phyloP scores from a whole-genome alignment of 2,113 vertebrate species.

The Coregonus clupeaformis region DNA sequence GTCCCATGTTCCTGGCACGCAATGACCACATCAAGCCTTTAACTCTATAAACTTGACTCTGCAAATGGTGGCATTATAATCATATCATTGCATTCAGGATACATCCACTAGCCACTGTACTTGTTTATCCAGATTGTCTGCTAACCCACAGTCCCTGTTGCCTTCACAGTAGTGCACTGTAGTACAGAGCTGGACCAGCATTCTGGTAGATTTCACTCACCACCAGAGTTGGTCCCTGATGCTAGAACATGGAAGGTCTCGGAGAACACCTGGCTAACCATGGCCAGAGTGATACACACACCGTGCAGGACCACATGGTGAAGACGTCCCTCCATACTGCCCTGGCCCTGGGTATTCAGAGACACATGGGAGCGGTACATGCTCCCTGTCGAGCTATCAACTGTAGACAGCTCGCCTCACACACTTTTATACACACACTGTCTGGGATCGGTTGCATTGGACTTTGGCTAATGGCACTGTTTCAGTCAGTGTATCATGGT shows the following conservation, averaged over 20 bases:
- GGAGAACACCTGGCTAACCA: not conserved
- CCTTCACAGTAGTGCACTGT: not conserved
- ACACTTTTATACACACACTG: too few relatives aligned
- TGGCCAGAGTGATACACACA: constrained; percentile 34
- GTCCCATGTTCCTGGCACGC: too few relatives aligned
- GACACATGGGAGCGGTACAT: not conserved
- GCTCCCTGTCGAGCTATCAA: not conserved
- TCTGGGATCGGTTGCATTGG: too few relatives aligned
- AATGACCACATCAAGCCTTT: too few relatives aligned
- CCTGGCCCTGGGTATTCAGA: not conserved
- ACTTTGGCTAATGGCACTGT: too few relatives aligned
- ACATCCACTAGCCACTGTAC: too few relatives aligned
- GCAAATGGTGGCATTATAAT: too few relatives aligned
- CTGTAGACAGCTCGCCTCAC: too few relatives aligned
- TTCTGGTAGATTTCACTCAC: constrained; percentile 36
- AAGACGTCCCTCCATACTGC: not conserved
- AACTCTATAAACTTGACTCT: too few relatives aligned
- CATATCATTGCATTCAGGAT: too few relatives aligned
- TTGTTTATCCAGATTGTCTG: too few relatives aligned
- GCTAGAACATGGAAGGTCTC: constrained; percentile 9
- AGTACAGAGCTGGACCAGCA: not conserved
- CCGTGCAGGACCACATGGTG: constrained; percentile 25
- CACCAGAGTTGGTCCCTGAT: constrained; percentile 41
- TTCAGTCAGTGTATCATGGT: not conserved
- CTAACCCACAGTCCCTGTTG: too few relatives aligned